A percentile compares a stretch with the other conserved stretches of the same genome.
Evolutionary conservation across 2,113 vertebrate species (phyloP).

Genomic region (Neoarius graeffei): DNA sequence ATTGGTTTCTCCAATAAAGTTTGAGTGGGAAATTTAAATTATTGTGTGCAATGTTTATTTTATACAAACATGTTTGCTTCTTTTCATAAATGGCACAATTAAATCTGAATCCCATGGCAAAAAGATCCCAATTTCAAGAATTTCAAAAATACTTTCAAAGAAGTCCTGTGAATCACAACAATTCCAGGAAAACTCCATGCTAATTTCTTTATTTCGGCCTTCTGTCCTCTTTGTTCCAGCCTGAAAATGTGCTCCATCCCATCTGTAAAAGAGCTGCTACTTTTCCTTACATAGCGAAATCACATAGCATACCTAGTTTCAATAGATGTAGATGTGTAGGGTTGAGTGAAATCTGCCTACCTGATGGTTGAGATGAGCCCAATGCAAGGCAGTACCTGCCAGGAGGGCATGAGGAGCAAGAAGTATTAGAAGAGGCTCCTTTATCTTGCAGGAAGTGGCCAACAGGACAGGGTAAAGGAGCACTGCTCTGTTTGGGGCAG

Average conservation of each 20-base stretch:
- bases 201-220: not conserved
- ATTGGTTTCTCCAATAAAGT: not conserved
- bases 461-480: constrained; percentile 79
- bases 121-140: not conserved
- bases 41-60: not conserved
- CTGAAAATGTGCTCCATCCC: not conserved
- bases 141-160: not conserved
- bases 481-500: constrained; percentile 77
- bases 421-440: constrained; percentile 70
- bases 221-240: not conserved
- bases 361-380: constrained; percentile 69
- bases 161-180: not conserved
- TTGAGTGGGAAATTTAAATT: not conserved
- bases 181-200: not conserved
- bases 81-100: not conserved
- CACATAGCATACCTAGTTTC: not conserved
- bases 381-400: constrained; percentile 76
- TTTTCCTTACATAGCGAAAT: not conserved
- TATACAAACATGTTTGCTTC: not conserved
- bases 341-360: constrained; percentile 46
- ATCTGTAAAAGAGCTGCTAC: not conserved
- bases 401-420: constrained; percentile 80
- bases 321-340: not conserved
- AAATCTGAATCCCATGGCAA: not conserved
- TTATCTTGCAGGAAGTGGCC: constrained; percentile 77